phyloP scores from a whole-genome alignment of 1,140 invertebrate genomes.

The Formica exsecta region DNA sequence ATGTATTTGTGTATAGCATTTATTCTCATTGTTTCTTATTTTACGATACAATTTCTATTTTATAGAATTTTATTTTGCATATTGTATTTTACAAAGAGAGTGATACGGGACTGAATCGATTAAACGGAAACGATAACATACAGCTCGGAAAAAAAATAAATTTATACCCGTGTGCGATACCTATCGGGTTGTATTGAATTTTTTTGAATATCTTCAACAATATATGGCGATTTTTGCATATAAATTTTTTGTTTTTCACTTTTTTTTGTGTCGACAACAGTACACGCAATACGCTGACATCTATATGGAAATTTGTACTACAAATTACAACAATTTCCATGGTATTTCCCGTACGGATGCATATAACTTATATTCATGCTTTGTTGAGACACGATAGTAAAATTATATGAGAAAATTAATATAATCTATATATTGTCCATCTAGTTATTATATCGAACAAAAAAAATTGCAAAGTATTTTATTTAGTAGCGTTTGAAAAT shows the following conservation, averaged over 20 bases:
- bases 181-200: slow-evolving; percentile 51
- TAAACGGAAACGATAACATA: slow-evolving; percentile 56
- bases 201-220: slow-evolving; percentile 60
- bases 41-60: slow-evolving; percentile 7
- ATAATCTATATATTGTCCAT: background rate
- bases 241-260: slow-evolving; percentile 33
- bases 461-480: background rate
- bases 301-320: slow-evolving; percentile 57
- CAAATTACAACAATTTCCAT: slow-evolving; percentile 53
- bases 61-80: slow-evolving; percentile 20
- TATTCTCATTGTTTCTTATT: background rate
- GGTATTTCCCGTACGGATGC: background rate
- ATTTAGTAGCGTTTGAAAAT: background rate
- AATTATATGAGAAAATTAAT: slow-evolving; percentile 40
- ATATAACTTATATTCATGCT: background rate
- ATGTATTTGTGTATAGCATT: background rate
- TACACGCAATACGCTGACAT: background rate
- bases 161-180: slow-evolving; percentile 41
- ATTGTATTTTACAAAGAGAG: slow-evolving; percentile 17
- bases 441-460: background rate
- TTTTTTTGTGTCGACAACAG: slow-evolving; percentile 25
- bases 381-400: slow-evolving; percentile 1
- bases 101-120: slow-evolving; percentile 52
- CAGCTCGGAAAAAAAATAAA: slow-evolving; percentile 50
- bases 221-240: slow-evolving; percentile 44